A percentile compares a stretch with the other conserved stretches of the same genome.
Conservation (phyloP, 2,113 vertebrate genomes). For the Platysteira castanea region DNA sequence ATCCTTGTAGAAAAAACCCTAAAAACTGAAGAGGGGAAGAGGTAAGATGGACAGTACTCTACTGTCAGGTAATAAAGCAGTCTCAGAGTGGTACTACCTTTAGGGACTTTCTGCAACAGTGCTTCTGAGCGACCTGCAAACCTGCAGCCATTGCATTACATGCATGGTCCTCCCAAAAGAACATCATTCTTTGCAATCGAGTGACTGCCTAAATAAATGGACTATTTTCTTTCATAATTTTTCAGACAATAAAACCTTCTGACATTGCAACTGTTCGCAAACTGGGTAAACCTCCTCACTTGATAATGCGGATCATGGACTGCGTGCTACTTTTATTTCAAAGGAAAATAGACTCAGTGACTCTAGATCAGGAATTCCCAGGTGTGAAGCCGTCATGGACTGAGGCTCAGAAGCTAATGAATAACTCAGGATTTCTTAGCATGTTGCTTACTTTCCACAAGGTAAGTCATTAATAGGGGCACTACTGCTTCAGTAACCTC, state of each 20-base stretch:
- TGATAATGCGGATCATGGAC: constrained; percentile 90
- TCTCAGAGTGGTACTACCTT: not conserved
- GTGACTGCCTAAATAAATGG: not conserved
- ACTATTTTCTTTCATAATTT: not conserved
- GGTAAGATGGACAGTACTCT: not conserved
- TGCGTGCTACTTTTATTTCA: constrained; percentile 83
- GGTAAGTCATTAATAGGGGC: constrained; percentile 50
- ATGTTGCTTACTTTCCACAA: constrained; percentile 81
- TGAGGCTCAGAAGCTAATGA: constrained; percentile 84
- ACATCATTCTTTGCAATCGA: not conserved
- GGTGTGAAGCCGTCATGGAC: constrained; percentile 78
- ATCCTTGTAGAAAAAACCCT: not conserved
- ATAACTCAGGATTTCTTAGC: constrained; percentile 80
- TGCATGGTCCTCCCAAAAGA: not conserved
- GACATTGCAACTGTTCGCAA: constrained; percentile 87
- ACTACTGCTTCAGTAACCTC: not conserved
- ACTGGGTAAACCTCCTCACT: constrained; percentile 82
- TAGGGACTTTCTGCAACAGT: not conserved
- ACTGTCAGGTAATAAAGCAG: not conserved
- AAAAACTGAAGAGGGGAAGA: not conserved
- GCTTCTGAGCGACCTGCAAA: not conserved
- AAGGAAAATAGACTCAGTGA: constrained; percentile 75
- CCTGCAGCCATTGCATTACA: not conserved
- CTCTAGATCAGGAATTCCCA: constrained; percentile 69
- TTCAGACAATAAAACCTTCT: constrained; percentile 83